phyloP scores from a whole-genome alignment of 2,113 vertebrate genomes.

The Centropus unirufus region DNA sequence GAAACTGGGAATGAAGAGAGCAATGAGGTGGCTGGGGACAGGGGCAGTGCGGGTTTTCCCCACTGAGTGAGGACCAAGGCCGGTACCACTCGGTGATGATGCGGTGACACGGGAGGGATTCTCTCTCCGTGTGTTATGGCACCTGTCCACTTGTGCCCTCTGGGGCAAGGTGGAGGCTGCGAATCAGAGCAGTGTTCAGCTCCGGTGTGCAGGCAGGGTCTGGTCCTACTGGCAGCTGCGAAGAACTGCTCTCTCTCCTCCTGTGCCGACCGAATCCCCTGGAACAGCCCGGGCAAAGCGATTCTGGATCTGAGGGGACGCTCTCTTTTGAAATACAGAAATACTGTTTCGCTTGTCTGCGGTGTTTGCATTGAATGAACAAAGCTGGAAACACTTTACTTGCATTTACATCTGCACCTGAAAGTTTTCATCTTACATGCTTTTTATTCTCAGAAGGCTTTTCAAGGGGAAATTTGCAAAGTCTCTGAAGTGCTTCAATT shows the following conservation, averaged over 20 bases:
- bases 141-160: not conserved
- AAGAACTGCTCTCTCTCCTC: not conserved
- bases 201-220: not conserved
- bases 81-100: not conserved
- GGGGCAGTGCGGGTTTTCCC: not conserved
- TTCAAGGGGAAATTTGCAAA: not conserved
- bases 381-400: not conserved
- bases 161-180: not conserved
- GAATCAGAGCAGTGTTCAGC: not conserved
- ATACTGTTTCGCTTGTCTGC: not conserved
- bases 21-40: not conserved
- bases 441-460: not conserved
- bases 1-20: not conserved
- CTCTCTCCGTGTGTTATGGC: not conserved
- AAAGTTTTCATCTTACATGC: not conserved
- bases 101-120: not conserved
- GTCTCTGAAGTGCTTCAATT: not conserved
- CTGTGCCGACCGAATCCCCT: not conserved
- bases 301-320: not conserved
- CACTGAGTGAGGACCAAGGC: not conserved
- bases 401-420: not conserved
- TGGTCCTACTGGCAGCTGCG: not conserved
- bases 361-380: not conserved
- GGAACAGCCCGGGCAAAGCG: accelerated
- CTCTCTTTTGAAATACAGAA: not conserved